phyloP scores from a whole-genome alignment of 2,888 invertebrate species.

The Serripes groenlandicus region DNA sequence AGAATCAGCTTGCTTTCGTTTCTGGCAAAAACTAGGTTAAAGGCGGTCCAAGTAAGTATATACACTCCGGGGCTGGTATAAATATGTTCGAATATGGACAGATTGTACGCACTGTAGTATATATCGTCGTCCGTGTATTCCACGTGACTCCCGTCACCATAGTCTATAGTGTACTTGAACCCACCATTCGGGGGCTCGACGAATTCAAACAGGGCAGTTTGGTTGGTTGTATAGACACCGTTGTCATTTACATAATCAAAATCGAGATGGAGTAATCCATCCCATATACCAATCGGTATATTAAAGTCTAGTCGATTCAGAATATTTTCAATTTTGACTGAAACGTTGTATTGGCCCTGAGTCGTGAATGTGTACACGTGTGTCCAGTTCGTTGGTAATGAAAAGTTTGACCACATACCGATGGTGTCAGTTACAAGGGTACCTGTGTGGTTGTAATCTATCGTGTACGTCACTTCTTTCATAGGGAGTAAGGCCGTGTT shows the following conservation, averaged over 20 bases:
- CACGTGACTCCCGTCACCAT: conserved; percentile 41
- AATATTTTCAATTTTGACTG: conserved; percentile 29
- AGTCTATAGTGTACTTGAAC: conserved; percentile 53
- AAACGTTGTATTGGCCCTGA: conserved; percentile 50
- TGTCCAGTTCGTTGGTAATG: neutral
- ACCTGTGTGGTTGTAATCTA: conserved; percentile 36
- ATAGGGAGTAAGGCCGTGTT: conserved; percentile 40
- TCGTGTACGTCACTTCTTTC: conserved; percentile 39
- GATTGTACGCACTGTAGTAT: conserved; percentile 28
- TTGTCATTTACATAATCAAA: conserved; percentile 35
- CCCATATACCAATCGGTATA: conserved; percentile 46
- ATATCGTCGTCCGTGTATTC: conserved; percentile 25
- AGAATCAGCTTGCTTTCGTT: conserved; percentile 45
- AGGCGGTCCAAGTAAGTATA: conserved; percentile 47
- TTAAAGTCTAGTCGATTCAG: conserved; percentile 27
- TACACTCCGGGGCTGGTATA: conserved; percentile 47
- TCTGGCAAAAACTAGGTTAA: conserved; percentile 37
- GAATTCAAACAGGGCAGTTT: conserved; percentile 52
- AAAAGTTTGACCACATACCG: neutral
- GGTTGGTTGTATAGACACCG: conserved; percentile 61
- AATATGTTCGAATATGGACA: conserved; percentile 44
- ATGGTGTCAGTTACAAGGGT: neutral
- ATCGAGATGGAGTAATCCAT: conserved; percentile 35
- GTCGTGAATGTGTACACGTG: conserved; percentile 38
- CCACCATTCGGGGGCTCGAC: conserved; percentile 51